These are phyloP conservation scores for Uropsilus gracilis DNA, from an alignment of 2,113 vertebrate species.

Conservation along the genomic window DNA sequence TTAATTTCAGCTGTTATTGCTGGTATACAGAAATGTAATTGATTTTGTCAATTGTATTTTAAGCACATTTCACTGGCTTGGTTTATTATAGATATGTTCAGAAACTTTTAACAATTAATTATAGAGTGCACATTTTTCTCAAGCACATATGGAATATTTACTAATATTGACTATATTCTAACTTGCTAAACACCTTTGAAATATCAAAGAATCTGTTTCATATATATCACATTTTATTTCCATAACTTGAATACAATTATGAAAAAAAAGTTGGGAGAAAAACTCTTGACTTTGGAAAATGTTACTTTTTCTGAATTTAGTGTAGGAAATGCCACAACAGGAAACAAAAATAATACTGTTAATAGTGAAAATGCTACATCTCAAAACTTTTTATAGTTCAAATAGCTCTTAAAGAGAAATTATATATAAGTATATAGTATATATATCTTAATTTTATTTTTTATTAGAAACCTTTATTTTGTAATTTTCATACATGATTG, in stretches of 20 bases:
- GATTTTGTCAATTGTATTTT: constrained; percentile 47
- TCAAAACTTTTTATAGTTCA: background rate
- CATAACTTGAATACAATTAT: constrained; percentile 30
- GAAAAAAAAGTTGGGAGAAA: background rate
- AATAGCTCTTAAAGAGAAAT: background rate
- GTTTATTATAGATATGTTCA: constrained; percentile 28
- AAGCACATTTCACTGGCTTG: constrained; percentile 40
- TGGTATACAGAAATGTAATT: background rate
- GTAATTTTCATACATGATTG: too few species aligned
- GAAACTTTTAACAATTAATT: constrained; percentile 47
- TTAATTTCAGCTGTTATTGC: constrained; percentile 26
- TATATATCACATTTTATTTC: background rate
- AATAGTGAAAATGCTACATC: background rate
- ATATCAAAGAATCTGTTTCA: background rate
- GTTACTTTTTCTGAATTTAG: background rate
- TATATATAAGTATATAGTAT: background rate
- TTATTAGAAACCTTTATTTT: too few species aligned
- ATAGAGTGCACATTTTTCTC: constrained; percentile 12
- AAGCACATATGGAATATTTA: background rate
- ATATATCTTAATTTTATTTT: too few species aligned
- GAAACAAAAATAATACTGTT: background rate
- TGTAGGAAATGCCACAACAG: background rate
- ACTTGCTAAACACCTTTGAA: background rate
- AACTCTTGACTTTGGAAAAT: background rate
- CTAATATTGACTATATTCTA: constrained; percentile 41